These are phyloP conservation scores for Leptopterna dolabrata DNA, from an alignment of 2,888 invertebrate species.

Conservation along the genomic window DNA sequence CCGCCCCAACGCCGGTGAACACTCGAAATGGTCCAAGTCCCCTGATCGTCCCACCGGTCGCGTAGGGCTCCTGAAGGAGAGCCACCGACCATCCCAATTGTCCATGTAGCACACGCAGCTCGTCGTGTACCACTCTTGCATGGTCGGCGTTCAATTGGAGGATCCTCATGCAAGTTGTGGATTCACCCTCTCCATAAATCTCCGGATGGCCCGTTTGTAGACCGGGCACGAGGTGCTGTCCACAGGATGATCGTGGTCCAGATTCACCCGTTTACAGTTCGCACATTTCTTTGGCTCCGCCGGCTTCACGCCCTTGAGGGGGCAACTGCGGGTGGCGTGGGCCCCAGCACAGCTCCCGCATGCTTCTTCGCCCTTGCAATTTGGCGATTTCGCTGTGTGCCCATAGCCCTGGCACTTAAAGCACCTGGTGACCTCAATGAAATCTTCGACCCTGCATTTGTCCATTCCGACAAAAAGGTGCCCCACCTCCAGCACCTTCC, in stretches of 20 bases:
- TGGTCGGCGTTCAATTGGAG: not conserved
- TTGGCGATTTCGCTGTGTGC: not conserved
- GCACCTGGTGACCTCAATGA: not conserved
- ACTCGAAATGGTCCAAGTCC: not conserved
- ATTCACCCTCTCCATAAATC: not conserved
- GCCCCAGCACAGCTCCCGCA: not conserved
- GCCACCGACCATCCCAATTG: not conserved
- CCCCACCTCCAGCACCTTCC: not conserved
- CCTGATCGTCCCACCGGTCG: not conserved
- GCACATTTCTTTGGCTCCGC: not conserved
- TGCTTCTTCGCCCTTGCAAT: not conserved
- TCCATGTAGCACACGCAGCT: not conserved
- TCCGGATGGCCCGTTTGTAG: not conserved
- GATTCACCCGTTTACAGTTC: not conserved
- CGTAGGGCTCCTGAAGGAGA: not conserved
- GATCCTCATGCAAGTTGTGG: not conserved
- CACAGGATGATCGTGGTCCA: not conserved
- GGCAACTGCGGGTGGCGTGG: not conserved
- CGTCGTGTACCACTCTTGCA: not conserved
- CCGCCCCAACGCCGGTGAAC: not conserved
- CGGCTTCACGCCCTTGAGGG: not conserved
- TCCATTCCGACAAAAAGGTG: not conserved
- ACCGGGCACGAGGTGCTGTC: not conserved
- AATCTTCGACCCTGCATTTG: not conserved
- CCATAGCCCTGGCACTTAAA: not conserved